A percentile compares a stretch with the other conserved stretches of the same genome.
These are phyloP conservation scores for Augochlora pura DNA, from an alignment of 1,140 invertebrate genomes.

Conservation along the genomic window DNA sequence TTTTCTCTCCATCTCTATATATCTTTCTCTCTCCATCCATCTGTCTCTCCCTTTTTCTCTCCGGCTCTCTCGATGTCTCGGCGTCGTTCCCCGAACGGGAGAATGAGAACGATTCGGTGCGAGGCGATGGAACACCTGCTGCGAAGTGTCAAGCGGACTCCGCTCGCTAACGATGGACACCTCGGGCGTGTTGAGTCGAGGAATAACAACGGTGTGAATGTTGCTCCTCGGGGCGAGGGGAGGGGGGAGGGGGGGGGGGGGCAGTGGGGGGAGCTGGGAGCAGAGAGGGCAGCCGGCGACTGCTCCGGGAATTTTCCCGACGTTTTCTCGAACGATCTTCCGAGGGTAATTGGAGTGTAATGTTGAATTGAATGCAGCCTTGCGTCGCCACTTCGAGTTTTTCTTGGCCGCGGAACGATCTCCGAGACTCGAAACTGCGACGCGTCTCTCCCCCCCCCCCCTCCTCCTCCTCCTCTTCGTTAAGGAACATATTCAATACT, in stretches of 20 bases:
- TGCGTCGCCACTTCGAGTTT: too few relatives aligned
- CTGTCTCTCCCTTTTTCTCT: too few relatives aligned
- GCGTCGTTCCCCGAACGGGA: not conserved
- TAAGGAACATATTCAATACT: too few relatives aligned
- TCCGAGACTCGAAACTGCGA: too few relatives aligned
- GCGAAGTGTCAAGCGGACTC: constrained; percentile 21
- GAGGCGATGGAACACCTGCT: constrained; percentile 38
- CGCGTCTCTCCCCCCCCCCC: too few relatives aligned
- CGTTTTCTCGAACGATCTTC: too few relatives aligned
- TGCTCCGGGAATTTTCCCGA: not conserved
- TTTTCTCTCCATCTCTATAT: too few relatives aligned
- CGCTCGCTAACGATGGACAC: constrained; percentile 24
- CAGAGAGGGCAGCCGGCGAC: too few relatives aligned
- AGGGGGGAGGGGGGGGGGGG: not conserved
- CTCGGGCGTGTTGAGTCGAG: constrained; percentile 7
- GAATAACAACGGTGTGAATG: constrained; percentile 13
- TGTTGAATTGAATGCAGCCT: too few relatives aligned
- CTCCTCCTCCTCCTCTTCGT: too few relatives aligned
- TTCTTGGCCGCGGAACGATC: too few relatives aligned
- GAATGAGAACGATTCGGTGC: constrained; percentile 10
- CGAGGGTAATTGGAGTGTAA: too few relatives aligned
- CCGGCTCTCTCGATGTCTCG: not conserved
- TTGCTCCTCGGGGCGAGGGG: not conserved
- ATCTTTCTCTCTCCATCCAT: not conserved
- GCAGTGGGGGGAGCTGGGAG: not conserved